Conservation (phyloP, 2,113 vertebrate genomes). For the Colossoma macropomum region DNA sequence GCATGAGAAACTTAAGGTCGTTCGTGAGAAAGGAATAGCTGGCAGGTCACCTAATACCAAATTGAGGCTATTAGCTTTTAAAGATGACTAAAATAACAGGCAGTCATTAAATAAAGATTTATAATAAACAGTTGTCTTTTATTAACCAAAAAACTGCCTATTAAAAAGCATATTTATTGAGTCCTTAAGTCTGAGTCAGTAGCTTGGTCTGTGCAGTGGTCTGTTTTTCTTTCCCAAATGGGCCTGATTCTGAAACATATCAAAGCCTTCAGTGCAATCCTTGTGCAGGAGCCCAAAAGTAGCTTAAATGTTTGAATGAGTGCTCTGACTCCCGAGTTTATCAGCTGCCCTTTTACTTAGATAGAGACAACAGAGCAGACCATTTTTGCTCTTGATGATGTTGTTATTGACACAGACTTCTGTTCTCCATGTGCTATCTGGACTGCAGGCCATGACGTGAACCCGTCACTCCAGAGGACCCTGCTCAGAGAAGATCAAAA, state of each 20-base stretch:
- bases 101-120: constrained; percentile 18
- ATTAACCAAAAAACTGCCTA: constrained; percentile 11
- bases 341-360: constrained; percentile 76
- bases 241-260: constrained; percentile 13
- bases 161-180: constrained; percentile 27
- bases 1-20: constrained; percentile 49
- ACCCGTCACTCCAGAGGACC: constrained; percentile 27
- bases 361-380: constrained; percentile 73
- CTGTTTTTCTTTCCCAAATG: constrained; percentile 19
- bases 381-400: constrained; percentile 65
- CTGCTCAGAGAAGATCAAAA: constrained; percentile 47
- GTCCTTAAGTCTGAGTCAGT: constrained; percentile 25
- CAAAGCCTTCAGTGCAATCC: background rate
- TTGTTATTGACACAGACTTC: constrained; percentile 22
- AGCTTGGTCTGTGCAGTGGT: background rate
- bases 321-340: constrained; percentile 69
- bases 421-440: constrained; percentile 31
- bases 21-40: constrained; percentile 55
- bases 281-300: constrained; percentile 15
- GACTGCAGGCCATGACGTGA: constrained; percentile 24
- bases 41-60: constrained; percentile 57
- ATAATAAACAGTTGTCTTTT: constrained; percentile 33
- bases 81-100: constrained; percentile 62
- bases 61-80: constrained; percentile 47
- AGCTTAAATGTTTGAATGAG: constrained; percentile 22